Evolutionary conservation across 1,140 invertebrate genomes (phyloP), one percentile per base, ranked within the genome.

Genomic region (Drosophila arawakana): DNA sequence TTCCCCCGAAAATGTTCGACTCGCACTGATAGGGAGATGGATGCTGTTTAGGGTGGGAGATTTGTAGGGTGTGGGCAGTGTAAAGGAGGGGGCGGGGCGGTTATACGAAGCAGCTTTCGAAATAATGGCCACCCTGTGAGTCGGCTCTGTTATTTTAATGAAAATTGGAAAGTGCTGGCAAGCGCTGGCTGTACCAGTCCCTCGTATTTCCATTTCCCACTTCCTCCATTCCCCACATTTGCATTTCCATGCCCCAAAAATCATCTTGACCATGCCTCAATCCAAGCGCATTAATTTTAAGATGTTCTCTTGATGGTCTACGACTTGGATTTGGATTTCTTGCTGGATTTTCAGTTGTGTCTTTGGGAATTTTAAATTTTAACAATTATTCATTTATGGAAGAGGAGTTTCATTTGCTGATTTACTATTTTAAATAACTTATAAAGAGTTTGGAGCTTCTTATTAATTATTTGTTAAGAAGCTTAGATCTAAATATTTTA

Each of bases 111-210:
- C 55, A 49, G 73, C 68, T 76, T 72, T 79, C 52, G 44, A 59
- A 76, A 78, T 83, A 83, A 86, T 81, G 78, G 75, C 78, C 49
- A 61, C 68, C 71, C 82, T 66, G 76, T 73, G 62, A 63, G 43
- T 67, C 68, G 67, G 68, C 77, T 80, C 83, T 88, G 85, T 91
- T 91, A 91, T 91, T 91, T 91, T 91, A 91, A 91, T 91, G 90
- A 91, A 91, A 91, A 91, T 91, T 91, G 85, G 65, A 91, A 91
- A 91, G 81, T 90, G 88, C 86, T 79, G 65, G 60, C 55, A 60
- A 67, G 49, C 73, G 71, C 71, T 65, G 43, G 18, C 65, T 43
- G 18, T 6, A 54, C 57, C 47, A 72, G 65, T 55, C 46, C 63
- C 65, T 47, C 63, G 25, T 4, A 46, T 58, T 74, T 30, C 49